Evolutionary conservation across 1,140 invertebrate species (phyloP), one percentile per base, ranked within the genome.

Genomic region (Pogonomyrmex barbatus): DNA sequence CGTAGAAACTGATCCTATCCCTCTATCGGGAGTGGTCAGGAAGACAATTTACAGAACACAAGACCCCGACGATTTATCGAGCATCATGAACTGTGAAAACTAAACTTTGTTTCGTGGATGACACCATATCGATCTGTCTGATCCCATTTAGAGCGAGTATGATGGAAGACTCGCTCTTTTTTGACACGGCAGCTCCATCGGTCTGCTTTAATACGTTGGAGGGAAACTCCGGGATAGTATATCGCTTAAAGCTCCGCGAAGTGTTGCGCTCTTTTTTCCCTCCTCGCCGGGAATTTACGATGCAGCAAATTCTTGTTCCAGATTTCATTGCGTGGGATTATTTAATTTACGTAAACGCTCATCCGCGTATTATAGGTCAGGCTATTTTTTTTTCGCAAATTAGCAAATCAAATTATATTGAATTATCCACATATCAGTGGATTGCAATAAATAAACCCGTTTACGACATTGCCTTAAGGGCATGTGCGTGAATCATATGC

Each of bases 261-360:
- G 79, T 83, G 68, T 83, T 83, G 79, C 47, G 79, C 56, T 83
- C 60, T 83, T 73, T 60, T 73, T 60, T 17, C n/a, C 68, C 68
- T 83, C 54, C 60, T 75, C 60, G 60, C 68, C 79, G 54, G 33
- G 79, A 73, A 83, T 83, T 75, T 83, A 83, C 79, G 79, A 83
- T 83, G 68, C 79, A 83, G 68, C 79, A 60, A 83, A 83, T 83
- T 83, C 79, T 83, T 83, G 79, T 60, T 75, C 68, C 68, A 83
- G 79, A 83, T 83, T 83, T 83, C 68, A 73, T 83, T 75, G 68
- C 79, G 79, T 30, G 68, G 5, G 42, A 83, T 83, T 83, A 83
- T 83, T 83, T 56, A 83, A 83, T 83, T 83, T 83, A 75, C 68
- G 56, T 50, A 60, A 83, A 56, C 79, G 56, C 56, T 17, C 54